These are phyloP conservation scores for Apteryx mantelli DNA, from an alignment of 2,113 vertebrate genomes.

Conservation along the genomic window DNA sequence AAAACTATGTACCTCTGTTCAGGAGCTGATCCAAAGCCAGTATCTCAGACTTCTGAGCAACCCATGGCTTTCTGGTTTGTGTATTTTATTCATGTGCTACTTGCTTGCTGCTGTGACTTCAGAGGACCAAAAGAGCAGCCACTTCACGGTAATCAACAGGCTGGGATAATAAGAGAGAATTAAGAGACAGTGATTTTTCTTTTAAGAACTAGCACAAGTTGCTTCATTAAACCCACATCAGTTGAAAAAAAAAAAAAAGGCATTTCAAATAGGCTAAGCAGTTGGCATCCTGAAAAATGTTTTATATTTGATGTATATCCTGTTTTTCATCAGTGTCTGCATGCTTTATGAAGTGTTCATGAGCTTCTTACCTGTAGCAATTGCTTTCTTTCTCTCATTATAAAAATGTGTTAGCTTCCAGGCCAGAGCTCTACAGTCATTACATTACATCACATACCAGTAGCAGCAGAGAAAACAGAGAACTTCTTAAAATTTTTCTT, in stretches of 20 bases:
- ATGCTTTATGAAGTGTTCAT: slow-evolving; percentile 26
- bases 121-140: slow-evolving; percentile 8
- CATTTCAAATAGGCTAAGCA: background rate
- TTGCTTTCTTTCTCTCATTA: background rate
- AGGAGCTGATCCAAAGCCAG: background rate
- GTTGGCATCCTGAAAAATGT: background rate
- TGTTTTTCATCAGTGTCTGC: slow-evolving; percentile 13
- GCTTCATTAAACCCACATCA: slow-evolving; percentile 34
- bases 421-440: background rate
- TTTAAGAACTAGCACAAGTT: background rate
- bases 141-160: background rate
- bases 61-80: background rate
- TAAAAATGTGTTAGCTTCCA: background rate
- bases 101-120: slow-evolving; percentile 30
- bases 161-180: background rate
- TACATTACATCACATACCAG: background rate
- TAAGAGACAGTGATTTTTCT: background rate
- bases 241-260: background rate
- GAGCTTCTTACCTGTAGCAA: background rate
- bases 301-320: slow-evolving; percentile 14
- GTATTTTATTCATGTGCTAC: background rate
- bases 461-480: background rate
- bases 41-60: background rate
- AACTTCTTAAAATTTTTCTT: background rate
- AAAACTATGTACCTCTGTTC: background rate